Percentiles rank a stretch among this genome's conserved stretches.
These are phyloP conservation scores for Drosophila paranaensis DNA, from an alignment of 2,888 invertebrate species.

Conservation along the genomic window DNA sequence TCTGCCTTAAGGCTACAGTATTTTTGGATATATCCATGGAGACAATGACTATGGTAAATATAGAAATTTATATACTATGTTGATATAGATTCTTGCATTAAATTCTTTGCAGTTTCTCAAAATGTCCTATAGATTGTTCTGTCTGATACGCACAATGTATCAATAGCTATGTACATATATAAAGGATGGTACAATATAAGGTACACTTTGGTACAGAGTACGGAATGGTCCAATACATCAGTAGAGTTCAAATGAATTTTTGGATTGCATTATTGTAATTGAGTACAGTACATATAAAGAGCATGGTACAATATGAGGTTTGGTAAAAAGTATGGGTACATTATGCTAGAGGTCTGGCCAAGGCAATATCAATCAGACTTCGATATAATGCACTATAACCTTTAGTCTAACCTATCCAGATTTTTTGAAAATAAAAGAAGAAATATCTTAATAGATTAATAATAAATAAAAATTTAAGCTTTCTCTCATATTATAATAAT, in stretches of 20 bases:
- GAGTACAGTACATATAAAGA: too few species aligned
- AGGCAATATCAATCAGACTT: neutral
- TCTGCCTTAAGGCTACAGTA: conserved; percentile 65
- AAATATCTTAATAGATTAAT: too few species aligned
- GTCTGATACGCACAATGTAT: conserved; percentile 73
- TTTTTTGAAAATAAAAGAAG: neutral
- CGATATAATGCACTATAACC: neutral
- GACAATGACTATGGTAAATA: conserved; percentile 70
- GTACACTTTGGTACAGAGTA: neutral
- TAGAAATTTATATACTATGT: too few species aligned
- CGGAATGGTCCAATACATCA: neutral
- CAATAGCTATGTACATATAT: conserved; percentile 18
- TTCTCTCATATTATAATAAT: too few species aligned
- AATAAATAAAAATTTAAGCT: too few species aligned
- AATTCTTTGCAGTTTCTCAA: conserved; percentile 55
- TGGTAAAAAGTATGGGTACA: neutral
- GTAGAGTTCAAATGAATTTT: conserved; percentile 2
- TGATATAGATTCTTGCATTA: neutral
- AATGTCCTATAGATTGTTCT: conserved; percentile 72
- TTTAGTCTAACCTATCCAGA: too few species aligned
- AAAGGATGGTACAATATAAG: neutral
- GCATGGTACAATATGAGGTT: neutral
- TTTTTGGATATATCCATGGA: conserved; percentile 68
- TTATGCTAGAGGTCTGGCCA: neutral
- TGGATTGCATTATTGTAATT: too few species aligned